These are phyloP conservation scores for Neodiprion fabricii DNA, from an alignment of 1,140 invertebrate genomes.

Conservation along the genomic window DNA sequence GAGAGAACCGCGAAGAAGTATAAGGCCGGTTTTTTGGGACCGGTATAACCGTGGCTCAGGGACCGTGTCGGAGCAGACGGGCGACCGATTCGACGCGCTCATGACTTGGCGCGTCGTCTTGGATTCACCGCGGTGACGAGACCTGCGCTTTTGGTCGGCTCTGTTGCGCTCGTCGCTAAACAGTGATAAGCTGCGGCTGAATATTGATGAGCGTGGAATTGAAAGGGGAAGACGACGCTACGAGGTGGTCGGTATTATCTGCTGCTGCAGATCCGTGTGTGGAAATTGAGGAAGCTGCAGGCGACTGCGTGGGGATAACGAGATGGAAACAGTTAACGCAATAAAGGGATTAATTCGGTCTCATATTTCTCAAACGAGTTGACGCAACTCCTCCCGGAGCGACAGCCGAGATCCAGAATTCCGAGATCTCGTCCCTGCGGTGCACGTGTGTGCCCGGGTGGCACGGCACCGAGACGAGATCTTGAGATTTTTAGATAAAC, in stretches of 20 bases:
- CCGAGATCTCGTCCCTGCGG: neutral
- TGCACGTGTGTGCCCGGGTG: neutral
- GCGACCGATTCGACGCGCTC: constrained; percentile 1
- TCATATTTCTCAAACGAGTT: neutral
- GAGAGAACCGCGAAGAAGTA: neutral
- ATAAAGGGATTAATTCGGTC: neutral
- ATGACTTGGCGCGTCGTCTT: neutral
- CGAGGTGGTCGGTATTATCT: too few species aligned
- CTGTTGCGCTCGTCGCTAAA: too few species aligned
- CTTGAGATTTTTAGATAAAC: constrained; percentile 3
- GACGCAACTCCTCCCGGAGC: neutral
- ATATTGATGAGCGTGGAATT: too few species aligned
- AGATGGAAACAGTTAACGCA: too few species aligned
- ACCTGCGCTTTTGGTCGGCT: too few species aligned
- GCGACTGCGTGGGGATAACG: too few species aligned
- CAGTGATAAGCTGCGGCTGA: too few species aligned
- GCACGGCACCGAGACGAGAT: neutral
- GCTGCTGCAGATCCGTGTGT: too few species aligned
- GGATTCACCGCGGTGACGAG: neutral
- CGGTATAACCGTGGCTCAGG: neutral
- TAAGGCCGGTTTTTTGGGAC: neutral
- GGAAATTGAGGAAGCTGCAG: too few species aligned
- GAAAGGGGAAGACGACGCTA: too few species aligned
- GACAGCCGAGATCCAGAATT: neutral
- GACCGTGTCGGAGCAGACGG: constrained; percentile 2